These are phyloP conservation scores for Phrixothrix hirtus DNA, from an alignment of 2,888 invertebrate species.

Conservation along the genomic window DNA sequence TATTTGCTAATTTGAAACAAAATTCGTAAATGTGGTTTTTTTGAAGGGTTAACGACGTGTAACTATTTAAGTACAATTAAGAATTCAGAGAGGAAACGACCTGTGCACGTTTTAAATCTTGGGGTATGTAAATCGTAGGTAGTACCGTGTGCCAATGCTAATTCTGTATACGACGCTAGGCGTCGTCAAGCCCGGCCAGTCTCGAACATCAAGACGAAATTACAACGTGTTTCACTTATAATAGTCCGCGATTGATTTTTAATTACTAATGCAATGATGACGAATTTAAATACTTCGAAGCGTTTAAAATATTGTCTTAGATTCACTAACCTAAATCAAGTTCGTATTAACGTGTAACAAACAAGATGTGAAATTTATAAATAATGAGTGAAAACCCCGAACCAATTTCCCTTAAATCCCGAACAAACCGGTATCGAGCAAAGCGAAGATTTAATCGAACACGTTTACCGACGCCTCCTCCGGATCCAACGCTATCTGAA, in stretches of 20 bases:
- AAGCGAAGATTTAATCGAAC: conserved; percentile 41
- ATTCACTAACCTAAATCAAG: too few relatives aligned
- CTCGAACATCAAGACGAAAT: conserved; percentile 43
- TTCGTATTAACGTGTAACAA: too few relatives aligned
- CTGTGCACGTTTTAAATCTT: conserved; percentile 26
- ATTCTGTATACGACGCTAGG: conserved; percentile 43
- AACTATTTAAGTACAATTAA: conserved; percentile 20
- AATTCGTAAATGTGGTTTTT: background rate
- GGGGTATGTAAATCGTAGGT: conserved; percentile 30
- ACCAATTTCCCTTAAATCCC: conserved; percentile 7
- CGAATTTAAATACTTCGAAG: background rate
- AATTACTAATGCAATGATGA: background rate
- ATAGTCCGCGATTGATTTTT: conserved; percentile 11
- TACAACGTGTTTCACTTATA: conserved; percentile 19
- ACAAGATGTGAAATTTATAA: conserved; percentile 12
- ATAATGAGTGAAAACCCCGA: conserved; percentile 22
- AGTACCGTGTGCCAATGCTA: conserved; percentile 49
- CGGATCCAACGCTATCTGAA: conserved; percentile 48
- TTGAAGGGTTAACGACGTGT: background rate
- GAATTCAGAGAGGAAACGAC: conserved; percentile 26
- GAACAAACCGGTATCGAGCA: conserved; percentile 15
- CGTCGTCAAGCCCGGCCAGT: conserved; percentile 46
- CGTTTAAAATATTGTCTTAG: too few relatives aligned
- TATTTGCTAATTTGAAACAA: too few relatives aligned
- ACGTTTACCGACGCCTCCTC: conserved; percentile 56